Evolutionary conservation across 2,888 invertebrate genomes (phyloP).

Genomic region (Autographa gamma): DNA sequence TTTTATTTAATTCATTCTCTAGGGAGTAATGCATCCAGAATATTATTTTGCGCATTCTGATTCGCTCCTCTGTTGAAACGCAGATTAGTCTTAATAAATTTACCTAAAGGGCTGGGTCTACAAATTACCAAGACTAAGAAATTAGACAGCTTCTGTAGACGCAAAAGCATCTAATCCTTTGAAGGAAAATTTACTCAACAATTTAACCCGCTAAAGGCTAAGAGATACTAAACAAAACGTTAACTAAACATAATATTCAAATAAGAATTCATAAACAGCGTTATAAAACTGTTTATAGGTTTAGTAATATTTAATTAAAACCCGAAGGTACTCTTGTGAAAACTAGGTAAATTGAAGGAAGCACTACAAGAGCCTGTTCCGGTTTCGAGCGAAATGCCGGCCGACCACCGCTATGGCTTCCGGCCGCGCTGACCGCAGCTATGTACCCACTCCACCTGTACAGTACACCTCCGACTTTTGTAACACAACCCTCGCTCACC

Average conservation of each 20-base stretch:
- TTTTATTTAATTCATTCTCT: not conserved
- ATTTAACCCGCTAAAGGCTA: slow-evolving; percentile 32
- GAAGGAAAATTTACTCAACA: slow-evolving; percentile 34
- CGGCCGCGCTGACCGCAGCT: slow-evolving; percentile 72
- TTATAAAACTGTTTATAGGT: slow-evolving; percentile 13
- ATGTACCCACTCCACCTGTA: slow-evolving; percentile 49
- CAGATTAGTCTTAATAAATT: not conserved
- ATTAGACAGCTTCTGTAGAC: slow-evolving; percentile 27
- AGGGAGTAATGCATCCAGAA: not conserved
- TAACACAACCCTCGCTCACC: slow-evolving; percentile 31
- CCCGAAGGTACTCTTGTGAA: slow-evolving; percentile 57
- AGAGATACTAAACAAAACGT: slow-evolving; percentile 1
- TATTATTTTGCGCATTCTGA: not conserved
- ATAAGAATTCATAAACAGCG: slow-evolving; percentile 8
- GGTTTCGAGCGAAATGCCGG: slow-evolving; percentile 79
- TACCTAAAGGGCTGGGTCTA: slow-evolving; percentile 25
- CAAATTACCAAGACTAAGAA: slow-evolving; percentile 17
- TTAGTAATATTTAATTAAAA: slow-evolving; percentile 47
- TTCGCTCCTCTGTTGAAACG: not conserved
- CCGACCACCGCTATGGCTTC: slow-evolving; percentile 77
- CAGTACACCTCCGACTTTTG: slow-evolving; percentile 35
- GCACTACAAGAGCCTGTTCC: slow-evolving; percentile 82
- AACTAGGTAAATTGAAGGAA: slow-evolving; percentile 84
- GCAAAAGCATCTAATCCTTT: slow-evolving; percentile 35
- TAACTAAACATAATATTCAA: not conserved